Evolutionary conservation across 2,888 invertebrate species (phyloP).

Genomic region (Agrochola litura): DNA sequence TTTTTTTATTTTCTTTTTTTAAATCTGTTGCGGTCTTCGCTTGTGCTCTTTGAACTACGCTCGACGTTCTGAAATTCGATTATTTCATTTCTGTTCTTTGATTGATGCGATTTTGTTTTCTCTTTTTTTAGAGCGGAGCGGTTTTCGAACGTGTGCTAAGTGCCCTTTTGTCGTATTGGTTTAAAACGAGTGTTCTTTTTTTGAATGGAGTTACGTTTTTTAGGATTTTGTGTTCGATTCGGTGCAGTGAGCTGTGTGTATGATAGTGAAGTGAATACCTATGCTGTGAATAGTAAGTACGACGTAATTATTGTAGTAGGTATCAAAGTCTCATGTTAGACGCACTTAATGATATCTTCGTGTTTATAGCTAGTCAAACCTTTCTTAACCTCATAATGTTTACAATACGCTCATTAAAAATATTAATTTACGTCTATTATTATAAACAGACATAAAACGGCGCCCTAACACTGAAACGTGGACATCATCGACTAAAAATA

Average conservation of each 20-base stretch:
- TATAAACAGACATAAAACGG: constrained; percentile 29
- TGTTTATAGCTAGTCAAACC: constrained; percentile 39
- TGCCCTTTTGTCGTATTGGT: constrained; percentile 78
- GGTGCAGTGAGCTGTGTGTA: constrained; percentile 20
- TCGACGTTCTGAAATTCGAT: constrained; percentile 88
- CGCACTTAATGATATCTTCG: constrained; percentile 36
- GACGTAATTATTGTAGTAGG: neutral
- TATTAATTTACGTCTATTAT: constrained; percentile 29
- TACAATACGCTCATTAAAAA: constrained; percentile 44
- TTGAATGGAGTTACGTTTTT: constrained; percentile 60
- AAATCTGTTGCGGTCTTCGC: constrained; percentile 87
- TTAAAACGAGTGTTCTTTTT: constrained; percentile 68
- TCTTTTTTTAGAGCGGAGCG: constrained; percentile 78
- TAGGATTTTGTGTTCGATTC: constrained; percentile 48
- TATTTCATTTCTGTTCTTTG: constrained; percentile 88
- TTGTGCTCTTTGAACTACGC: constrained; percentile 87
- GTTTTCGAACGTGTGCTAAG: constrained; percentile 82
- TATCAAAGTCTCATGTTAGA: constrained; percentile 20
- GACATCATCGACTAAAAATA: constrained; percentile 17
- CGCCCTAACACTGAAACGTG: constrained; percentile 10
- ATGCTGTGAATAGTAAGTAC: neutral
- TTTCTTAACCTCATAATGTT: constrained; percentile 40
- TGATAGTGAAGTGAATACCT: constrained; percentile 20
- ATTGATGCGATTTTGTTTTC: constrained; percentile 87
- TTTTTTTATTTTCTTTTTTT: constrained; percentile 73